phyloP scores from a whole-genome alignment of 2,888 invertebrate species.

The Rotaria magnacalcarata region DNA sequence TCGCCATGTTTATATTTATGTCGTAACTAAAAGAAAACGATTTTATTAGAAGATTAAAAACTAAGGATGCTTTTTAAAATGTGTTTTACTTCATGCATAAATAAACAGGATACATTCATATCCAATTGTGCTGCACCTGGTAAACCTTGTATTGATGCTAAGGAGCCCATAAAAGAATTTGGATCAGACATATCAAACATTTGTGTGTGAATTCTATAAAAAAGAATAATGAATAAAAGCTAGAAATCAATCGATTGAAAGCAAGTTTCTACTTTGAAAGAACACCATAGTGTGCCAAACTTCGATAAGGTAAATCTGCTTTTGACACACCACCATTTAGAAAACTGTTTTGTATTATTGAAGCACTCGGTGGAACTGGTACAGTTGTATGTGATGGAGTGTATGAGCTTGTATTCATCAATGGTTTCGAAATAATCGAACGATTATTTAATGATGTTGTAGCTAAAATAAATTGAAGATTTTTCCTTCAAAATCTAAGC shows the following conservation, averaged over 20 bases:
- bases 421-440: constrained; percentile 12
- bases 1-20: constrained; percentile 46
- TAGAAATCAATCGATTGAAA: too few species aligned
- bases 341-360: constrained; percentile 33
- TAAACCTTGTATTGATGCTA: constrained; percentile 36
- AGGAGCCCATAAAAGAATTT: constrained; percentile 11
- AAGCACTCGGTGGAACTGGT: neutral
- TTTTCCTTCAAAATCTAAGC: too few species aligned
- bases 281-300: constrained; percentile 20
- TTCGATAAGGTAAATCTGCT: constrained; percentile 28
- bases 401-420: neutral
- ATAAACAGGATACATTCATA: constrained; percentile 42
- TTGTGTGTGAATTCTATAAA: constrained; percentile 1
- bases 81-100: constrained; percentile 44
- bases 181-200: constrained; percentile 26
- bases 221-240: neutral
- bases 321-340: constrained; percentile 40
- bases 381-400: constrained; percentile 28
- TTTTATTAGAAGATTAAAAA: neutral
- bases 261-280: neutral
- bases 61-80: too few species aligned
- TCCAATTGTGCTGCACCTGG: constrained; percentile 43
- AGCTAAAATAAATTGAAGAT: neutral
- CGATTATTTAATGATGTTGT: constrained; percentile 1
- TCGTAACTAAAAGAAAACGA: constrained; percentile 27